phyloP scores from a whole-genome alignment of 2,888 invertebrate genomes.

The Orthosia gothica region DNA sequence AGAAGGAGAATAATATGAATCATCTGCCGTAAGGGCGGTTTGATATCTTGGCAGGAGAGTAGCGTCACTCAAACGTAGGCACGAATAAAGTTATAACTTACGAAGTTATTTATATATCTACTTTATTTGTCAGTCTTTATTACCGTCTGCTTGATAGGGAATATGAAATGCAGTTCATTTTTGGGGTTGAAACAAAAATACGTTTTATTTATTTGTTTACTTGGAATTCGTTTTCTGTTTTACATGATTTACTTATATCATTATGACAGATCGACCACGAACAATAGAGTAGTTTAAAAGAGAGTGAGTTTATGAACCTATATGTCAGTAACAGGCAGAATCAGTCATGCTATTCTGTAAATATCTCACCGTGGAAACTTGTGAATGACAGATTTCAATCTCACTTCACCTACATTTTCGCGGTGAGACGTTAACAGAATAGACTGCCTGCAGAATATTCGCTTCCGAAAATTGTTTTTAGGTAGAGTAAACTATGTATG shows the following conservation, averaged over 20 bases:
- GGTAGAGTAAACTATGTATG: neutral
- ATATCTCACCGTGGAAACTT: no score
- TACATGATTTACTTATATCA: neutral
- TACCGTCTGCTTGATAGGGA: constrained; percentile 48
- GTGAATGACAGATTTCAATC: no score
- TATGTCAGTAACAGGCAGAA: no score
- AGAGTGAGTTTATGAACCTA: no score
- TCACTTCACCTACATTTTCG: no score
- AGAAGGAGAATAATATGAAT: constrained; percentile 75
- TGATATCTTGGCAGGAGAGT: constrained; percentile 68
- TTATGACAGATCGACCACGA: constrained; percentile 6
- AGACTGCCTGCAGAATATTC: neutral
- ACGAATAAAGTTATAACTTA: constrained; percentile 56
- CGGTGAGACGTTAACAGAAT: no score
- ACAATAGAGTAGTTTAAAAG: neutral
- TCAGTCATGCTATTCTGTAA: no score
- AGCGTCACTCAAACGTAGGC: constrained; percentile 58
- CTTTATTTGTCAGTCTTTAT: constrained; percentile 58
- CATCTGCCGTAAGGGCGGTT: constrained; percentile 63
- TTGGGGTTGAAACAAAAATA: constrained; percentile 35
- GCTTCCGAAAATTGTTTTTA: neutral
- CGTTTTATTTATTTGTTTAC: constrained; percentile 45
- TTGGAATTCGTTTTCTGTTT: constrained; percentile 1
- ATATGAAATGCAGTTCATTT: constrained; percentile 34
- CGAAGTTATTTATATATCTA: constrained; percentile 58